Percentiles rank a stretch among this genome's conserved stretches.
Conservation (phyloP, 2,797 vertebrate species). For the Eulemur coronatus region DNA sequence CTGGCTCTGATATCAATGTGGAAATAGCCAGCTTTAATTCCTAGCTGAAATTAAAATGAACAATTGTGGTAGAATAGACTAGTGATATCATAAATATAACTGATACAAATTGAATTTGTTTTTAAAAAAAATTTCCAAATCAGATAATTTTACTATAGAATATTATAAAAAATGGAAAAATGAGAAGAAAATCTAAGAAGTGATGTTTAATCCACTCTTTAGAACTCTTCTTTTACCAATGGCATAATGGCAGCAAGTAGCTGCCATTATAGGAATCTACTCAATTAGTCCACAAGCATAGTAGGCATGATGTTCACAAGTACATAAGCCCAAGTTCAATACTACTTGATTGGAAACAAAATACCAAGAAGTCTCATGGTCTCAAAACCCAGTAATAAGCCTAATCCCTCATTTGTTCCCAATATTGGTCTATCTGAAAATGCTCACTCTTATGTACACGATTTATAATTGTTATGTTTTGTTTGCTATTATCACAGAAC, state of each 20-base stretch:
- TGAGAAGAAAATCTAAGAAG: background rate
- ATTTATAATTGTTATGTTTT: background rate
- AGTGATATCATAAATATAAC: background rate
- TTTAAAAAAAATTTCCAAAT: background rate
- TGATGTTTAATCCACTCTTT: conserved; percentile 35
- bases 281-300: background rate
- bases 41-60: conserved; percentile 33
- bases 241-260: background rate
- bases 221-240: background rate
- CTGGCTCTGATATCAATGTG: background rate
- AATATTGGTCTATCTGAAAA: background rate
- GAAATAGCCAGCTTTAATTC: conserved; percentile 20
- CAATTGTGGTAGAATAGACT: background rate
- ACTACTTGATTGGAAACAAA: conserved; percentile 21
- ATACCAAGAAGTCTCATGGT: background rate
- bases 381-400: background rate
- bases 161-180: conserved; percentile 42
- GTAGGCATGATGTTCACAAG: background rate
- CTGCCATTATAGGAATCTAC: background rate
- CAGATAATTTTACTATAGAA: conserved; percentile 25
- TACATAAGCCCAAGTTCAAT: background rate
- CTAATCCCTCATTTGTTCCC: background rate
- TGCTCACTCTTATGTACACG: background rate
- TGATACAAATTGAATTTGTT: conserved; percentile 10
- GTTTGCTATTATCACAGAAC: background rate